Conservation (phyloP, 2,888 invertebrate genomes). For the Cosmia pyralina region DNA sequence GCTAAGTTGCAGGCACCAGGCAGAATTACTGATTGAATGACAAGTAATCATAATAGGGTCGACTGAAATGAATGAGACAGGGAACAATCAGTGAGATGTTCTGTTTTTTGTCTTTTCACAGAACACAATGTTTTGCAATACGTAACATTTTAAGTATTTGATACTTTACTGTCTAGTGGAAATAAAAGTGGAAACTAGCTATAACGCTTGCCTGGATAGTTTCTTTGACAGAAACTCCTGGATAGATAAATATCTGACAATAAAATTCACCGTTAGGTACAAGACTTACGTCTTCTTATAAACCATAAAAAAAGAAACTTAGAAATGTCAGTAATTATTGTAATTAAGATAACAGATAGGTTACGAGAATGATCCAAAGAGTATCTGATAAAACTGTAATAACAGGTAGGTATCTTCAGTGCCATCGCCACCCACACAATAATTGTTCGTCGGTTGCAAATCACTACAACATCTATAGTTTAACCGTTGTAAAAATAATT, state of each 20-base stretch:
- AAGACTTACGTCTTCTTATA: background rate
- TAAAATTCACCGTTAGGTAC: background rate
- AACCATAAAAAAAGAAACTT: conserved; percentile 15
- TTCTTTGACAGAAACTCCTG: background rate
- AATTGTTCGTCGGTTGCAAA: background rate
- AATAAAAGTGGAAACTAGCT: background rate
- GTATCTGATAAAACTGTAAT: conserved; percentile 28
- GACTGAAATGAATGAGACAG: background rate
- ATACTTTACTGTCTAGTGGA: background rate
- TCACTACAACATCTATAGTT: conserved; percentile 10
- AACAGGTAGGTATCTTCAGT: conserved; percentile 10
- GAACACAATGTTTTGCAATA: background rate
- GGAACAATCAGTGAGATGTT: background rate
- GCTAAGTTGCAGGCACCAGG: conserved; percentile 34
- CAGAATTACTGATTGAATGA: conserved; percentile 53
- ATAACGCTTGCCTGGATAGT: background rate
- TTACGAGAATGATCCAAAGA: conserved; percentile 25
- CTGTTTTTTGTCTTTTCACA: background rate
- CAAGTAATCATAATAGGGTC: conserved; percentile 4
- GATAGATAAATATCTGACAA: conserved; percentile 5
- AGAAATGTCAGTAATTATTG: conserved; percentile 28
- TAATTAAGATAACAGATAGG: conserved; percentile 45
- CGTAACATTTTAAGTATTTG: background rate
- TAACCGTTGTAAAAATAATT: conserved; percentile 64
- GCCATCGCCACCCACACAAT: conserved; percentile 26